These are phyloP conservation scores for Gouania willdenowi DNA, from an alignment of 2,797 vertebrate genomes.

Conservation along the genomic window DNA sequence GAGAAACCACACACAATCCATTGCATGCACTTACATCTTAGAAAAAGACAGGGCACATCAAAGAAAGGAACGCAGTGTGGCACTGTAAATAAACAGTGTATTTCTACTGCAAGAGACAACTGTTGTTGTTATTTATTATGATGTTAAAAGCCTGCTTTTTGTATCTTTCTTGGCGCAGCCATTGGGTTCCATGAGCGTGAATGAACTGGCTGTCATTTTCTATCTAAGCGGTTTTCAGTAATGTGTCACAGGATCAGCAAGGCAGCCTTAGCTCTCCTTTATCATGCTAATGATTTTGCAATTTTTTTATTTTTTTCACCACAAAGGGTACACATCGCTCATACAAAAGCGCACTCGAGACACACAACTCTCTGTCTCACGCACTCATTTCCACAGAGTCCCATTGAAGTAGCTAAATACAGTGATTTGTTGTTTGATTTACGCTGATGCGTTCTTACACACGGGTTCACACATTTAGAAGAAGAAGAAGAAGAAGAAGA, in stretches of 20 bases:
- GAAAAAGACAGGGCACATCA: constrained; percentile 46
- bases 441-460: constrained; percentile 33
- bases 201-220: constrained; percentile 70
- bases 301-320: constrained; percentile 55
- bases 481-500: constrained; percentile 10
- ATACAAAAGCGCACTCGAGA: constrained; percentile 79
- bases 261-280: constrained; percentile 81
- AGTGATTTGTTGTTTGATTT: constrained; percentile 69
- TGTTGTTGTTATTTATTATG: constrained; percentile 15
- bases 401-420: constrained; percentile 58
- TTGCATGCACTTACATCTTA: constrained; percentile 28
- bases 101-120: constrained; percentile 44
- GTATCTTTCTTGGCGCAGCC: constrained; percentile 54
- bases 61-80: constrained; percentile 48
- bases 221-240: constrained; percentile 74
- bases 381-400: constrained; percentile 38
- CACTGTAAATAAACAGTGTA: too few species aligned
- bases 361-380: constrained; percentile 49
- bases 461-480: constrained; percentile 1
- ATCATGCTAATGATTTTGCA: constrained; percentile 87
- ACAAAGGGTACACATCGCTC: constrained; percentile 84
- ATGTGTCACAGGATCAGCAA: constrained; percentile 72
- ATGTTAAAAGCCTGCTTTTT: constrained; percentile 38
- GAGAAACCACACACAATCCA: constrained; percentile 7
- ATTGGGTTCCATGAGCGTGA: constrained; percentile 56